Evolutionary conservation across 2,797 vertebrate species (phyloP).

Genomic region (Pitangus sulphuratus): DNA sequence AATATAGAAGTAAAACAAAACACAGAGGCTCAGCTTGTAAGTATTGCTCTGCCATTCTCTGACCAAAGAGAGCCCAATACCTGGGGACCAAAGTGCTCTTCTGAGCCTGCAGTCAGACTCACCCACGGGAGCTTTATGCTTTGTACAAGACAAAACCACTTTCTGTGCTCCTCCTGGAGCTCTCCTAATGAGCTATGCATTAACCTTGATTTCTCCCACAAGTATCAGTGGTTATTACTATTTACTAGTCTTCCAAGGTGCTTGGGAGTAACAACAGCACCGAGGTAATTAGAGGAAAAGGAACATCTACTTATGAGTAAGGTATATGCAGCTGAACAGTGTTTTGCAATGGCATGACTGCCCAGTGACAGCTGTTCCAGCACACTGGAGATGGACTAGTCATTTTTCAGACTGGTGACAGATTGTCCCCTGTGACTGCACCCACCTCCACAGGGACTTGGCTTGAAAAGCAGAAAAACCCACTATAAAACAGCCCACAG

Average conservation of each 20-base stretch:
- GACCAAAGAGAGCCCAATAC: neutral
- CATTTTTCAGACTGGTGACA: neutral
- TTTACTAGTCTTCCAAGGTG: neutral
- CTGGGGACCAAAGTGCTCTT: neutral
- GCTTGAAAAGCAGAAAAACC: neutral
- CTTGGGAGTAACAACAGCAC: neutral
- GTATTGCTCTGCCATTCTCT: neutral
- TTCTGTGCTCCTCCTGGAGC: neutral
- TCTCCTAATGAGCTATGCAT: neutral
- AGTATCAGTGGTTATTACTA: neutral
- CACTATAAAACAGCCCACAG: neutral
- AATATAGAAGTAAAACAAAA: neutral
- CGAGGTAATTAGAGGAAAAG: constrained; percentile 29
- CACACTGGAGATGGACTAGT: neutral
- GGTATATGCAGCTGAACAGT: neutral
- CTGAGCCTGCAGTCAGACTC: neutral
- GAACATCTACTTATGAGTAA: neutral
- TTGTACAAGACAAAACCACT: neutral
- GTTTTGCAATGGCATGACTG: neutral
- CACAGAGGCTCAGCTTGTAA: neutral
- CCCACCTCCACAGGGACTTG: neutral
- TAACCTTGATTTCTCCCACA: neutral
- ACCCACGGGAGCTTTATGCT: neutral
- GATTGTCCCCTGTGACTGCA: neutral
- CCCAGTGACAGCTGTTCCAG: neutral